Conservation (phyloP, 2,888 invertebrate genomes). For the Drosophila helvetica region DNA sequence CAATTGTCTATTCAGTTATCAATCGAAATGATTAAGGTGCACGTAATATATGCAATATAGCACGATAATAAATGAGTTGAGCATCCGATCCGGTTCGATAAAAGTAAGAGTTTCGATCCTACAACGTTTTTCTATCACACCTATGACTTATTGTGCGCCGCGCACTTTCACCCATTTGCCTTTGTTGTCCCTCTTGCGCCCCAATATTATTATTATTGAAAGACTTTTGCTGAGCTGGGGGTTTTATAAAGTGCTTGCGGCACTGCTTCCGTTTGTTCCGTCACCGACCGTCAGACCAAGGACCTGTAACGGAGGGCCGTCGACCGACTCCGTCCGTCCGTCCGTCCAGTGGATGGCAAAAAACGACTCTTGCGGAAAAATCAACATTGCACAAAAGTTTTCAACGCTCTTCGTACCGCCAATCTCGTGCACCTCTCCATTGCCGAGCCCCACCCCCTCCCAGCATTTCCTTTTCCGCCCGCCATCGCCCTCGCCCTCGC, state of each 20-base stretch:
- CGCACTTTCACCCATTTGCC: conserved; percentile 54
- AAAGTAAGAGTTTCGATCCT: not conserved
- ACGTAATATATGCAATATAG: not conserved
- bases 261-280: conserved; percentile 31
- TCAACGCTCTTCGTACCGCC: conserved; percentile 28
- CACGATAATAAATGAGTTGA: not conserved
- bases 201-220: conserved; percentile 72
- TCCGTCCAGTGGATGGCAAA: conserved; percentile 51
- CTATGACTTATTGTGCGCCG: conserved; percentile 16
- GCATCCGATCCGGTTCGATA: not conserved
- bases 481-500: not conserved
- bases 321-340: conserved; percentile 40
- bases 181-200: conserved; percentile 40
- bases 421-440: conserved; percentile 11
- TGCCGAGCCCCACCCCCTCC: conserved; percentile 1
- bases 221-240: conserved; percentile 65
- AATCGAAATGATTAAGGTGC: not conserved
- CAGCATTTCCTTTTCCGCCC: not conserved
- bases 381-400: conserved; percentile 78
- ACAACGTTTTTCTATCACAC: not conserved
- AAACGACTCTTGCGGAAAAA: conserved; percentile 78
- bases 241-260: conserved; percentile 65
- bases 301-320: conserved; percentile 8
- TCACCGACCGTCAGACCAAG: conserved; percentile 19
- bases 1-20: too few relatives aligned